Evolutionary conservation across 2,797 vertebrate species (phyloP), one percentile per base, ranked within the genome.

Genomic region (Podarcis lilfordi): DNA sequence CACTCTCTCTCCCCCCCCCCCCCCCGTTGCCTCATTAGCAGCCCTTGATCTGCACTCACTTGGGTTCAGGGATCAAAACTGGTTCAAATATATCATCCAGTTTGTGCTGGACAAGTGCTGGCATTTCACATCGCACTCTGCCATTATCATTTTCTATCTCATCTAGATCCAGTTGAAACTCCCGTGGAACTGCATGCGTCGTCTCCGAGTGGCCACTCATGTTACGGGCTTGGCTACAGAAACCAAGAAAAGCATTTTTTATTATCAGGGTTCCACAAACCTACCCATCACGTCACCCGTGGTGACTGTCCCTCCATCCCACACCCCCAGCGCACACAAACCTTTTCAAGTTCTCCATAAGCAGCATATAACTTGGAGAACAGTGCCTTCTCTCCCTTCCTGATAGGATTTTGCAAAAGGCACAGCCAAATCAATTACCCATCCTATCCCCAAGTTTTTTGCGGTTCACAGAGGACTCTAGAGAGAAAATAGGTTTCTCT

Each of bases 121-220:
- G 99, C 96, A 99, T 97, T 95, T 99, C 98, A 85, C 97, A 98
- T 17, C 98, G 97, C 86, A 98, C 98, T 1, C 97, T 95, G 27
- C 98, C 96, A 35, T 97, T 98, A 96, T 99, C 98, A 88, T 98
- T 98, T 95, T 99, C 99, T 37, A 99, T 99, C 96, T 98, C 98
- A 95, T 99, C 99, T 91, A 99, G 97, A 95, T 99, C 99, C 91
- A 99, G 95, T 94, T 99, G 99, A 95, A 99, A 99, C 95, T 99
- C 98, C 87, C 98, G 98, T 15, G 98, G 98, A 91, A 99, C 97
- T 29, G 97, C 95, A 5, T 98, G 98, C 0, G 97, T 80, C 86
- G 98, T 96, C 59, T 98, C 98, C 2, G 98, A 95, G 91, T 98
- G 98, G 61, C 96, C 94, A 37, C 98, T 98, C 97, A 98, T 97